These are phyloP conservation scores for Acanthisitta chloris DNA, from an alignment of 2,113 vertebrate genomes.

Conservation along the genomic window DNA sequence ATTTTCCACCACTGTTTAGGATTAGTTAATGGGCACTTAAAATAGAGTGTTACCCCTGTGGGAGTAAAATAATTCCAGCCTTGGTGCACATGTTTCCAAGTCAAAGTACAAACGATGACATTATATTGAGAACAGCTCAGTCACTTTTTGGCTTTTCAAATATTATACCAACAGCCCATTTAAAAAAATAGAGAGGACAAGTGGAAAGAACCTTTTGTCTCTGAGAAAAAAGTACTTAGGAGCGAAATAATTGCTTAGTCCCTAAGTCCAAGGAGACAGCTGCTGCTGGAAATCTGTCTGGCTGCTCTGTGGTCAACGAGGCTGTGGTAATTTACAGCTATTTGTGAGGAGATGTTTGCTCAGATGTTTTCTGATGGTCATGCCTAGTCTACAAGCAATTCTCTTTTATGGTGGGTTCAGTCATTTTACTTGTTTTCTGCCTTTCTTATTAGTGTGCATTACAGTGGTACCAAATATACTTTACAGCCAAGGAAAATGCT, in stretches of 20 bases:
- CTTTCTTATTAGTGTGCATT: background rate
- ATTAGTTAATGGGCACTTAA: conserved; percentile 71
- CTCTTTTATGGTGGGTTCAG: background rate
- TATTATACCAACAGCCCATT: background rate
- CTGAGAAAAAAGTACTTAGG: background rate
- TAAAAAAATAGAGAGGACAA: background rate
- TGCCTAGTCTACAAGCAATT: background rate
- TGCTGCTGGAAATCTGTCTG: background rate
- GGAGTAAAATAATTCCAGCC: conserved; percentile 63
- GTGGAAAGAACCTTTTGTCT: background rate
- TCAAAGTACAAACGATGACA: conserved; percentile 13
- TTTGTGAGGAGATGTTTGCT: background rate
- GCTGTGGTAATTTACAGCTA: background rate
- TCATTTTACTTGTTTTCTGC: background rate
- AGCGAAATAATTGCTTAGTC: background rate
- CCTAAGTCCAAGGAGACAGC: background rate
- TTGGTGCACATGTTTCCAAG: background rate
- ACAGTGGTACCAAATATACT: background rate
- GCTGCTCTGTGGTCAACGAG: background rate
- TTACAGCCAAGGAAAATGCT: background rate
- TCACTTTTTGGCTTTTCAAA: conserved; percentile 43
- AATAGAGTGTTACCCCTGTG: conserved; percentile 46
- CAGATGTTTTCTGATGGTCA: background rate
- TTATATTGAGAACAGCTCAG: conserved; percentile 24
- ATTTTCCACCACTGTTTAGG: conserved; percentile 56